Evolutionary conservation across 2,797 vertebrate genomes (phyloP), one percentile per base, ranked within the genome.

Genomic region (Cynodonichthys magdalenae): DNA sequence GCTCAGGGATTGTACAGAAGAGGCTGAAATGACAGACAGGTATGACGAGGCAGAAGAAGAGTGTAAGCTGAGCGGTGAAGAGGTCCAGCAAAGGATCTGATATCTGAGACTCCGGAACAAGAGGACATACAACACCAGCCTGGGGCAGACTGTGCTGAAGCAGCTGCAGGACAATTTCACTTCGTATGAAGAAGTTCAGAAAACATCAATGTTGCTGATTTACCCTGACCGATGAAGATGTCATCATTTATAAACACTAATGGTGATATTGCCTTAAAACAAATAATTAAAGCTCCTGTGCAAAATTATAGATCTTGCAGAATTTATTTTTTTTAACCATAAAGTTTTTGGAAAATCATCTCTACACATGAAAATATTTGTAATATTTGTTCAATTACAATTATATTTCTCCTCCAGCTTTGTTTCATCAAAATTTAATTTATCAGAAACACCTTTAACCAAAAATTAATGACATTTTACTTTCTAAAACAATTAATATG

Each of bases 51-150:
- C 61, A 60, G 70, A 75, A 31, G 10, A 39, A 75, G 54, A 45
- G 62, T 74, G 87, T 85, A 88, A 89, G 67, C 61, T 54, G 89
- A 89, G 64, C 70, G 2, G 61, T 1, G 29, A 52, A 52, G 48
- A 46, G 70, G 81, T 75, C 77, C 83, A 72, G 63, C 41, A 29
- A 71, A 67, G 78, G 85, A 89, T 90, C 89, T 66, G 90, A 89
- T 92, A 91, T 90, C 91, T 49, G 89, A 90, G 74, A 88, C 83
- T 28, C 74, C 76, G 85, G 90, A 92, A 89, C 83, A 88, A 83
- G 71, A 66, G 20, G 90, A 90, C 80, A 89, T 75, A 75, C 73
- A 73, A 90, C 83, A 87, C 88, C 83, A 0, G 54, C 20, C 50
- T 10, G 64, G 66, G 62, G 69, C 58, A 66, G 51, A 36, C 55